These are phyloP conservation scores for Sepiola atlantica DNA, from an alignment of 2,888 invertebrate genomes.

Conservation along the genomic window DNA sequence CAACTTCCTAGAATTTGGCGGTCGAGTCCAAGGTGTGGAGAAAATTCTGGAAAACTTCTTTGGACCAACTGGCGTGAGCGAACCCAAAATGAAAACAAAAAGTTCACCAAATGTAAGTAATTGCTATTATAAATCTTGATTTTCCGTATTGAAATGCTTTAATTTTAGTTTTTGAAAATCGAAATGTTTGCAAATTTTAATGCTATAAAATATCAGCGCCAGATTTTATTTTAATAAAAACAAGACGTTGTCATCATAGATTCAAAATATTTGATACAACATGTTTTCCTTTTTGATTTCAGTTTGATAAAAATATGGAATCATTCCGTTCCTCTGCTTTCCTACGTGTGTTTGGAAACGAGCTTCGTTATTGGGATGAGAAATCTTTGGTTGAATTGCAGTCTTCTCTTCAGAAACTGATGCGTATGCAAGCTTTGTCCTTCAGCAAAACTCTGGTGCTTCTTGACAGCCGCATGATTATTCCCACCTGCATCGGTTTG, in stretches of 20 bases:
- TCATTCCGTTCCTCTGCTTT: constrained; percentile 78
- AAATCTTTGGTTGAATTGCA: not conserved
- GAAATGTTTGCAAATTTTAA: no score
- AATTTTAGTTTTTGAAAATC: no score
- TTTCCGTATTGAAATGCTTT: no score
- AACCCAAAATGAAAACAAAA: not conserved
- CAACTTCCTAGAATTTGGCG: constrained; percentile 87
- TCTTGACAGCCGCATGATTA: constrained; percentile 89
- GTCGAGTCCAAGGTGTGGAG: constrained; percentile 91
- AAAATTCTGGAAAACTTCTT: constrained; percentile 87
- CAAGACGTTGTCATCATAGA: no score
- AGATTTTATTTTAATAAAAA: no score
- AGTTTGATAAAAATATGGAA: constrained; percentile 52
- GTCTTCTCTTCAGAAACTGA: not conserved
- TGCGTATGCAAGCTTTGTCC: not conserved
- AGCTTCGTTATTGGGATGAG: constrained; percentile 75
- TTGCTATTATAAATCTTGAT: no score
- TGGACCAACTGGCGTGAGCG: constrained; percentile 77
- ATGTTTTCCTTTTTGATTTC: not conserved
- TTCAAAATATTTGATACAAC: not conserved
- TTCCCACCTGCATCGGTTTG: constrained; percentile 89
- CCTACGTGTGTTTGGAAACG: constrained; percentile 92
- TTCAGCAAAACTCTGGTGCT: constrained; percentile 85
- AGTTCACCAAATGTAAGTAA: not conserved
- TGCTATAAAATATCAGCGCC: no score